phyloP scores from a whole-genome alignment of 2,888 invertebrate genomes.

The Cancer borealis region DNA sequence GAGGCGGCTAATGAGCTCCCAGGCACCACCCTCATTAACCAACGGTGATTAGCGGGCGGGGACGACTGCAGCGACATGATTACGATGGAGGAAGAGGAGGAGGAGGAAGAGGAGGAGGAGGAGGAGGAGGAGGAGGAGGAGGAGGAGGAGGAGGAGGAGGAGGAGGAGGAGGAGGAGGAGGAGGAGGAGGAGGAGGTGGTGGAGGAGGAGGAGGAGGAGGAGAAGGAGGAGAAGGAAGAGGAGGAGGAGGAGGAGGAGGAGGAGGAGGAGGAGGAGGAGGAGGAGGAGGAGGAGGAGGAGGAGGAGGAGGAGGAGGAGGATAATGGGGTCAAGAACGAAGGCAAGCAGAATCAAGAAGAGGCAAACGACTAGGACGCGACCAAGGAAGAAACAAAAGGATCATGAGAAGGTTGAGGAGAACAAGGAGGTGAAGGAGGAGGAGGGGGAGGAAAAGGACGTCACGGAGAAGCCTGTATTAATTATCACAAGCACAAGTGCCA shows the following conservation, averaged over 20 bases:
- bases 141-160: background rate
- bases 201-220: background rate
- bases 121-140: background rate
- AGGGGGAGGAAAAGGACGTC: background rate
- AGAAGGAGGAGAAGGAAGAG: background rate
- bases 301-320: background rate
- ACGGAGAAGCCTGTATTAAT: background rate
- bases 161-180: background rate
- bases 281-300: background rate
- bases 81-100: background rate
- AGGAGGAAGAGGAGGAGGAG: background rate
- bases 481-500: background rate
- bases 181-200: background rate
- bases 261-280: background rate
- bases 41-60: background rate
- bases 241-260: background rate
- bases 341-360: background rate
- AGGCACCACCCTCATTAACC: background rate
- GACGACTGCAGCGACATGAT: slow-evolving; percentile 16
- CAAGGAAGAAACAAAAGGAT: background rate
- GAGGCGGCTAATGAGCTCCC: background rate
- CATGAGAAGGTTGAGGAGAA: slow-evolving; percentile 12
- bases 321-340: background rate
- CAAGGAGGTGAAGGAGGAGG: background rate
- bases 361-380: background rate